Evolutionary conservation across 2,888 invertebrate genomes (phyloP), one percentile per base, ranked within the genome.

Genomic region (Strigamia transsilvanica): DNA sequence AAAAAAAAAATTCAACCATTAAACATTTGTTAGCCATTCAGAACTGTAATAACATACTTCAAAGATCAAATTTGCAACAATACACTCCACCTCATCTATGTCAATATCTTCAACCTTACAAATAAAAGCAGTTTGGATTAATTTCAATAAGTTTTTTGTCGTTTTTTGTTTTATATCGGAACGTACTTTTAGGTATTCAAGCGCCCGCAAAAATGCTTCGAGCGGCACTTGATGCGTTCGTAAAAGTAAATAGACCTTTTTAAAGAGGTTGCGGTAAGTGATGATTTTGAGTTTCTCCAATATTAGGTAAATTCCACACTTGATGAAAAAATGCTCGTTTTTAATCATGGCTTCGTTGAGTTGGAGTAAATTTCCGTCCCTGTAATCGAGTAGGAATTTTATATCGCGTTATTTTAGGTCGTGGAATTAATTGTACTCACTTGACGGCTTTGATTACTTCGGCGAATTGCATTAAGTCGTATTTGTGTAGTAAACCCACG

Each of bases 231-330:
- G 96, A 90, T 97, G 95, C 0, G 88, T 89, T 78, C 88, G 87
- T 84, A 89, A 85, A 23, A 91, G 87, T 27, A 88, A 85, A 82
- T 87, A 94, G 89, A 94, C 97, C 90, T 94, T 97, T 86, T 97
- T 95, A 88, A 99, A 98, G 82, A 99, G 91, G 90, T 98, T 99
- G 84, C 99, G 91, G 87, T 97, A 98, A 0, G 98, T 96, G 83
- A 97, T 94, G 82, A 96, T 94, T 88, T 97, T 97, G 12, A 99
- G 90, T 88, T 98, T 98, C 87, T 99, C 99, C 21, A 99, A 93
- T 86, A 99, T 96, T 82, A 99, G 90, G 89, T 97, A 99, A 85
- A 99, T 97, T n/a, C 99, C 99, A 86, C 94, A 96, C 86, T 93
- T 93, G 82, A 99, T 98, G 86, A 99, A 97, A 88, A 98, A 98